Evolutionary conservation across 1,140 invertebrate species (phyloP).

Genomic region (Zaprionus davidi): DNA sequence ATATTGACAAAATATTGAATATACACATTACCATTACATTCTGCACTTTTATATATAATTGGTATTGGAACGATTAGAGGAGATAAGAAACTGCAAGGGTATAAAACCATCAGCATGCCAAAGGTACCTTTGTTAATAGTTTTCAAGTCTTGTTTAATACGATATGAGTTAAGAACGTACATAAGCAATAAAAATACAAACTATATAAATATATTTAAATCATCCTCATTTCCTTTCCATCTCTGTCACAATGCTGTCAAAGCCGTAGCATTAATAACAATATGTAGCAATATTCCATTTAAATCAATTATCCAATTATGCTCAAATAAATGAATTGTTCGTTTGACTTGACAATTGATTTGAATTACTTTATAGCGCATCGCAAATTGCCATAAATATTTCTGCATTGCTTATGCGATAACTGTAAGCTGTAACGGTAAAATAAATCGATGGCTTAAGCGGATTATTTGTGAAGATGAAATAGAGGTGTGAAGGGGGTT

Average conservation of each 20-base stretch:
- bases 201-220: no score
- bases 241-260: neutral
- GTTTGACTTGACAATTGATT: conserved; percentile 20
- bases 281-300: neutral
- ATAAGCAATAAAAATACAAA: no score
- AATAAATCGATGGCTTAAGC: conserved; percentile 51
- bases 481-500: neutral
- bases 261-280: neutral
- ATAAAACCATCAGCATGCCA: no score
- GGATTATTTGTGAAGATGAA: conserved; percentile 20
- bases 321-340: conserved; percentile 12
- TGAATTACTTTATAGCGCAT: conserved; percentile 16
- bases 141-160: no score
- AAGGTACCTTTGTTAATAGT: no score
- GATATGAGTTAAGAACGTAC: no score
- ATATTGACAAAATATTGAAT: no score
- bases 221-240: no score
- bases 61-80: no score
- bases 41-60: no score
- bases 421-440: conserved; percentile 24
- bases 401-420: conserved; percentile 33
- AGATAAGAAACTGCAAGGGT: no score
- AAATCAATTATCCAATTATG: conserved; percentile 4
- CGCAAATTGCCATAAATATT: conserved; percentile 9
- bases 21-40: no score